phyloP scores from a whole-genome alignment of 2,113 vertebrate genomes.

The Caranx melampygus region DNA sequence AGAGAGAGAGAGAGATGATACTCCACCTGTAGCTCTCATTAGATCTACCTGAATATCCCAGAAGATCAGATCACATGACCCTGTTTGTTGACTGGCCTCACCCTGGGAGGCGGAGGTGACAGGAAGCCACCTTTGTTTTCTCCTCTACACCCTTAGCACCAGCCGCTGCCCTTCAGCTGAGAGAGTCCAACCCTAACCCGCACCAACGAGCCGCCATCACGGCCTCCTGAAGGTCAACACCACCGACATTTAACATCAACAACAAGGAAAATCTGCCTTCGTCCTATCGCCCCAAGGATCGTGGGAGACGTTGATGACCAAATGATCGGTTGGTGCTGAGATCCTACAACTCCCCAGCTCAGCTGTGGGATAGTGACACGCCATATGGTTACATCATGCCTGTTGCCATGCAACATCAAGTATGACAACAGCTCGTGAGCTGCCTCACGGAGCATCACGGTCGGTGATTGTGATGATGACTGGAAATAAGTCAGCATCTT shows the following conservation, averaged over 20 bases:
- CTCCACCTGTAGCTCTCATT: conserved; percentile 8
- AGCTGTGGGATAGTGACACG: not conserved
- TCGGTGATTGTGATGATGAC: conserved; percentile 7
- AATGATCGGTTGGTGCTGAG: not conserved
- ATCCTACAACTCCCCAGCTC: not conserved
- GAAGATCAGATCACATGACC: not conserved
- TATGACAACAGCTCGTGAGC: conserved; percentile 17
- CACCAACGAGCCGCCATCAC: not conserved
- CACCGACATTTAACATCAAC: not conserved
- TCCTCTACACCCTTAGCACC: conserved; percentile 7
- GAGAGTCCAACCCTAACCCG: conserved; percentile 35
- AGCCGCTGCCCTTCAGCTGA: conserved; percentile 32
- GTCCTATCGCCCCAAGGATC: not conserved
- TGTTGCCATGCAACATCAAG: conserved; percentile 1
- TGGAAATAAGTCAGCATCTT: conserved; percentile 21
- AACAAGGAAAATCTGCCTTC: not conserved
- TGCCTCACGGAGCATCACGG: not conserved
- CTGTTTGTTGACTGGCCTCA: not conserved
- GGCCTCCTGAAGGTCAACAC: conserved; percentile 18
- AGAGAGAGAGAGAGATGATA: not conserved
- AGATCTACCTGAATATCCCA: conserved; percentile 27
- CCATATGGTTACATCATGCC: not conserved
- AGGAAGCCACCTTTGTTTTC: conserved; percentile 42
- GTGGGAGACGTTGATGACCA: not conserved
- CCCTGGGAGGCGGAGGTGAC: conserved; percentile 5